Base-by-base conservation (phyloP, 2,888 invertebrate species). In the Sarcophaga variegata region DNA sequence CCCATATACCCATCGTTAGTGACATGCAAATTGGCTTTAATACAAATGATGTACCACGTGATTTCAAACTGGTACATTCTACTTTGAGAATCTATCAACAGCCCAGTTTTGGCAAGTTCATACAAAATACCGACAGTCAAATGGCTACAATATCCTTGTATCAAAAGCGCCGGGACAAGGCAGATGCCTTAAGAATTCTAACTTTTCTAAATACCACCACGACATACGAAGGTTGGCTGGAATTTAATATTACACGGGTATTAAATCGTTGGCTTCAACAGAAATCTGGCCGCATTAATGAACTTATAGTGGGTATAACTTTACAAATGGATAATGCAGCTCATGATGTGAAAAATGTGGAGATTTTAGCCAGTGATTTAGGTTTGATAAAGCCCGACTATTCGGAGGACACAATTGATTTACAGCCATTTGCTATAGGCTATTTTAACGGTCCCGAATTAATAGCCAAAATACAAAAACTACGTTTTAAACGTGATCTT, bases 391-490 rank as follows among this genome's bases (percentile, higher is more conserved):
- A 84, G n/a, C 88, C 83, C 6, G 70, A 78, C 22, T 12, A 14
- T 6, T 17, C 59, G 1, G 60, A 79, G 5, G 81, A 84, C 20
- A 70, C 95, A 79, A 96, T 96, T 88, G 97, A 97, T 88, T 96
- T 96, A 89, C 97, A 98, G 92, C 98, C 98, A 0, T 98, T 98
- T 92, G 95, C 99, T 94, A 98, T 98, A 1, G 98, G 97, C 0
- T 99, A 97, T 93, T 95, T 97, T 91, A 97, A 96, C 93, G 96
- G 88, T 94, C 95, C 84, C 93, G 95, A 89, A 94, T 95, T 89
- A 95, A 95, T 95, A 92, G 95, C 95, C 85, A 94, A 93, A 92
- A 94, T 95, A 90, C 91, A 92, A 81, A 90, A 91, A 79, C 75
- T 92, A 25, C 91, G 93, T n/a, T 90, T 90, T 22, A 93, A 92